phyloP scores from a whole-genome alignment of 2,888 invertebrate species.

The Chrysolina oricalcia region DNA sequence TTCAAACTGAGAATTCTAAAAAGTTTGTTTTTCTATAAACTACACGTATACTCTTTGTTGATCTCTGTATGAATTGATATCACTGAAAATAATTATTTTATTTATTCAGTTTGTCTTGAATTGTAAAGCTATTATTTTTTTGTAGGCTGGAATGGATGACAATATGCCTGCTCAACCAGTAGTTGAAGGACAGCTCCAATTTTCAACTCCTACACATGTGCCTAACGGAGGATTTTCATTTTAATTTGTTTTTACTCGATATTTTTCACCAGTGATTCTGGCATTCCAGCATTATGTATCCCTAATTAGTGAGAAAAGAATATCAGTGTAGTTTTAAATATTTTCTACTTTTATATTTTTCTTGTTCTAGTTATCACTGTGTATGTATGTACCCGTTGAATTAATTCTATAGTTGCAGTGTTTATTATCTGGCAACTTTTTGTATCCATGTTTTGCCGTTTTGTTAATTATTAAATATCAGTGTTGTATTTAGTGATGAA shows the following conservation, averaged over 20 bases:
- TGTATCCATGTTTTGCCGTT: background rate
- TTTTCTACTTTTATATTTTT: conserved; percentile 45
- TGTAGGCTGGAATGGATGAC: conserved; percentile 60
- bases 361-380: background rate
- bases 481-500: background rate
- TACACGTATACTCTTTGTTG: too few relatives aligned
- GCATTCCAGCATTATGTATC: conserved; percentile 23
- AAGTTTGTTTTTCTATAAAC: too few relatives aligned
- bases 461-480: background rate
- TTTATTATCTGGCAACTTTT: background rate
- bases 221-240: conserved; percentile 68
- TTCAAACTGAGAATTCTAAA: too few relatives aligned
- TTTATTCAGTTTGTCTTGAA: background rate
- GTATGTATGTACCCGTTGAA: background rate
- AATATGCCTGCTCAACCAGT: conserved; percentile 56
- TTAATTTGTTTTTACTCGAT: conserved; percentile 49
- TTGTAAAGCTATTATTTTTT: conserved; percentile 37
- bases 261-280: background rate
- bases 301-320: background rate
- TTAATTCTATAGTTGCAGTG: background rate
- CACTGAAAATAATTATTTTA: background rate
- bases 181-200: conserved; percentile 66
- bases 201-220: conserved; percentile 60
- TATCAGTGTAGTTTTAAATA: conserved; percentile 27
- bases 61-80: too few relatives aligned